phyloP scores from a whole-genome alignment of 1,140 invertebrate species.

The Atopsyche davidsoni region DNA sequence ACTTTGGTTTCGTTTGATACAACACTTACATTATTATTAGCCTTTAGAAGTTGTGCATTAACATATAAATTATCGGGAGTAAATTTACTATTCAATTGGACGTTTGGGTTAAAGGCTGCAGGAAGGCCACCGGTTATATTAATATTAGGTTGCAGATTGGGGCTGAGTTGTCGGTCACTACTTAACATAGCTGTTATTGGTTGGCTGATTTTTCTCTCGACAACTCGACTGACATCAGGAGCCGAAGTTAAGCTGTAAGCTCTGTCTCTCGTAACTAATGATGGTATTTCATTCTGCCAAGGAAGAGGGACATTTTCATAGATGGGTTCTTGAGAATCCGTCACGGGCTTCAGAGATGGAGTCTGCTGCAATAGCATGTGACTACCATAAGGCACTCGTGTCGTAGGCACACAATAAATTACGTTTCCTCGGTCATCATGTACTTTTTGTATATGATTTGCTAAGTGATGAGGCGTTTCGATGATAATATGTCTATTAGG shows the following conservation, averaged over 20 bases:
- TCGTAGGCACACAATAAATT: conserved; percentile 53
- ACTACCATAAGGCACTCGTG: conserved; percentile 45
- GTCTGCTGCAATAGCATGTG: conserved; percentile 47
- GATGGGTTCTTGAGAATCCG: conserved; percentile 60
- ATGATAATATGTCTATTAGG: conserved; percentile 43
- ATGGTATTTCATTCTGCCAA: conserved; percentile 53
- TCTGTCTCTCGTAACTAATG: conserved; percentile 42
- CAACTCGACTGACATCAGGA: conserved; percentile 50
- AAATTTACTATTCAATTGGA: conserved; percentile 27
- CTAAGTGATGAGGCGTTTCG: conserved; percentile 43
- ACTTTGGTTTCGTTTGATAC: conserved; percentile 23
- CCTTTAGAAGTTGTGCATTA: conserved; percentile 44
- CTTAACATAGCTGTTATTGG: conserved; percentile 28
- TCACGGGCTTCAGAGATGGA: conserved; percentile 37
- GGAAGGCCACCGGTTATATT: conserved; percentile 7
- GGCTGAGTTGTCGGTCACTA: conserved; percentile 10
- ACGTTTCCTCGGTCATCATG: conserved; percentile 55
- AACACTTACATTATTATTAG: conserved; percentile 19
- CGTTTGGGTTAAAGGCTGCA: conserved; percentile 21
- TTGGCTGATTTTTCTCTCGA: conserved; percentile 41
- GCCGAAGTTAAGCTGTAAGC: conserved; percentile 63
- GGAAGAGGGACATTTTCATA: conserved; percentile 71
- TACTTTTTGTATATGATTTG: conserved; percentile 53
- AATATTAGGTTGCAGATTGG: conserved; percentile 3
- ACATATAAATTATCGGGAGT: conserved; percentile 41